Evolutionary conservation across 1,140 invertebrate genomes (phyloP), one percentile per base, ranked within the genome.

Genomic region (Parasteatoda tepidariorum): DNA sequence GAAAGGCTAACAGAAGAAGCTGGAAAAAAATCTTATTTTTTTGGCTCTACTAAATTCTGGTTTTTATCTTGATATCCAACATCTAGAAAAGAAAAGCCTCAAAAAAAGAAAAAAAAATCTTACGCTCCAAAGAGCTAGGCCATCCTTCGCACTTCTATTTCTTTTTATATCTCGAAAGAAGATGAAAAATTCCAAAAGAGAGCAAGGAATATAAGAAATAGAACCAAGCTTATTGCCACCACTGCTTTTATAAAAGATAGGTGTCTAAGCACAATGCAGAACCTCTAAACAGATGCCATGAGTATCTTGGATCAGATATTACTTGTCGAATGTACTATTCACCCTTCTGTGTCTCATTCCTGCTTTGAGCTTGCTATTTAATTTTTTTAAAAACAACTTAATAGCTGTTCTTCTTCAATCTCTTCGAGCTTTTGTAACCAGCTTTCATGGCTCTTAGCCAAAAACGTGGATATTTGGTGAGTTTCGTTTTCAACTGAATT

Each of bases 11-110:
- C 54, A 75, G 24, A 41, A 79, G 13, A 55, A 55, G 62, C 31
- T 26, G 28, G 22, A 41, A 28, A 22, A 64, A 34, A 41, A n/a
- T 26, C n/a, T 38, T 24, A n/a, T 57, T 66, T 41, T 24, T 68
- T 79, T 79, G 33, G 34, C 41, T 67, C 75, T 55, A 79, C 75
- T 67, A 64, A 55, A 34, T 64, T 75, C 71, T 38, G 61, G 55
- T 75, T 75, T 75, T 59, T 41, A 11, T 64, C 38, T 41, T 31
- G 13, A 34, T 28, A n/a, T 64, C 11, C 41, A 41, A 15, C 28
- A 26, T 41, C 22, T 64, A 31, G 24, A 24, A 67, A 38, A 62
- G 26, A 38, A 18, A 57, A 54, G 33, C 0, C 33, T 62, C 6
- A 76, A 61, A 64, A 64, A n/a, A n/a, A n/a, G n/a, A n/a, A n/a